phyloP scores from a whole-genome alignment of 2,113 vertebrate genomes.

The Butorides virescens region DNA sequence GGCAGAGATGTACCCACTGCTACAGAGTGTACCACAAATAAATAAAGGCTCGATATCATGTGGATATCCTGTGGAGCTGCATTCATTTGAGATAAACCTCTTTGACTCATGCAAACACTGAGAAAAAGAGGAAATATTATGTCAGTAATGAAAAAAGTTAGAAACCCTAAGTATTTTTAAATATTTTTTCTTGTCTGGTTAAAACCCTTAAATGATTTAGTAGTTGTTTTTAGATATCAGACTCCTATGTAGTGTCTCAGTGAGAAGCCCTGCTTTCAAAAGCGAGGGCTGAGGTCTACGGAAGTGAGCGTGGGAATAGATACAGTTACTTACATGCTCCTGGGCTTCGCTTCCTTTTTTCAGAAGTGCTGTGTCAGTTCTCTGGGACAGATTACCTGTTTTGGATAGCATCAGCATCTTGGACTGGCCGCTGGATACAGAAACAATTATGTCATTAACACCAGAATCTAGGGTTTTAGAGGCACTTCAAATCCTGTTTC shows the following conservation, averaged over 20 bases:
- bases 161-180: neutral
- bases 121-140: neutral
- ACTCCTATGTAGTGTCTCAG: neutral
- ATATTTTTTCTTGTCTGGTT: neutral
- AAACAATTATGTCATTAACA: neutral
- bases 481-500: neutral
- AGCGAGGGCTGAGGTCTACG: neutral
- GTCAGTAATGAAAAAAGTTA: neutral
- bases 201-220: neutral
- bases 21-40: neutral
- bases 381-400: neutral
- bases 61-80: too few relatives aligned
- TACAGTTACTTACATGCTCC: neutral
- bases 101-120: neutral
- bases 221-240: neutral
- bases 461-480: neutral
- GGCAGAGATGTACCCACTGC: neutral
- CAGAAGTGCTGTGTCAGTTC: neutral
- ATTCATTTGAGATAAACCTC: conserved; percentile 1
- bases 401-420: neutral
- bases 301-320: neutral
- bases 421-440: too few relatives aligned
- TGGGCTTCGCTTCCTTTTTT: neutral
- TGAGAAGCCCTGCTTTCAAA: neutral
- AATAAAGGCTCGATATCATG: neutral